Percentiles rank a stretch among this genome's conserved stretches.
Conservation (phyloP, 2,888 invertebrate genomes). For the Baccha elongata region DNA sequence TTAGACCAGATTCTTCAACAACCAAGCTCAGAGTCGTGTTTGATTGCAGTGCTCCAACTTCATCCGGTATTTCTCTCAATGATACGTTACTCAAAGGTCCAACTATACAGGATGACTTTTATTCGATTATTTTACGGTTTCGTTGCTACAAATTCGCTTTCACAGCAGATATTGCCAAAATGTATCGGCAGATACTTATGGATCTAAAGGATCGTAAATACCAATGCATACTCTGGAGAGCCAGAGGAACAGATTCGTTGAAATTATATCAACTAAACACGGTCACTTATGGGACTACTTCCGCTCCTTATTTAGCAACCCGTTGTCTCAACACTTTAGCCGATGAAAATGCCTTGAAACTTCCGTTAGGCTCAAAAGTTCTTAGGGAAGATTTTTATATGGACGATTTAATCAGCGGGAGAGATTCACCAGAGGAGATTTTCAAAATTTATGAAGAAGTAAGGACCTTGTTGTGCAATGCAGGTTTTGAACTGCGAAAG, state of each 20-base stretch:
- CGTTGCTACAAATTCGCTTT: conserved; percentile 19
- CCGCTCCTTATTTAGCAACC: conserved; percentile 50
- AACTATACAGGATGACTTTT: conserved; percentile 70
- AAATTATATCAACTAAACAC: conserved; percentile 30
- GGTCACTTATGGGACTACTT: conserved; percentile 42
- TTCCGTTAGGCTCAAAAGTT: conserved; percentile 48
- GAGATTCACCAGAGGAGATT: not conserved
- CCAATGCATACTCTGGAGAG: conserved; percentile 64
- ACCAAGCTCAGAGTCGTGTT: too few relatives aligned
- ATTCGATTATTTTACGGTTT: conserved; percentile 20
- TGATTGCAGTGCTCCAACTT: too few relatives aligned
- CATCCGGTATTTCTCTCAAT: conserved; percentile 73
- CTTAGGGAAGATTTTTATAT: conserved; percentile 62
- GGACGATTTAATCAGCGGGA: conserved; percentile 24
- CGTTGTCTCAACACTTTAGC: conserved; percentile 23
- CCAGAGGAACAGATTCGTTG: conserved; percentile 8
- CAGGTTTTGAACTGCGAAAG: conserved; percentile 19
- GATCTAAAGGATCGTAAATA: conserved; percentile 52
- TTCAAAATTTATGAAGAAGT: not conserved
- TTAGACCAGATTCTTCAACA: too few relatives aligned
- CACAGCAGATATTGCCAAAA: conserved; percentile 69
- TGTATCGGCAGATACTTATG: conserved; percentile 70
- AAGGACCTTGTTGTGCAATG: not conserved
- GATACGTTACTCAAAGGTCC: conserved; percentile 74
- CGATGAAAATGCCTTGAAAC: not conserved